phyloP scores from a whole-genome alignment of 2,113 vertebrate genomes.

The Eptatretus burgeri region DNA sequence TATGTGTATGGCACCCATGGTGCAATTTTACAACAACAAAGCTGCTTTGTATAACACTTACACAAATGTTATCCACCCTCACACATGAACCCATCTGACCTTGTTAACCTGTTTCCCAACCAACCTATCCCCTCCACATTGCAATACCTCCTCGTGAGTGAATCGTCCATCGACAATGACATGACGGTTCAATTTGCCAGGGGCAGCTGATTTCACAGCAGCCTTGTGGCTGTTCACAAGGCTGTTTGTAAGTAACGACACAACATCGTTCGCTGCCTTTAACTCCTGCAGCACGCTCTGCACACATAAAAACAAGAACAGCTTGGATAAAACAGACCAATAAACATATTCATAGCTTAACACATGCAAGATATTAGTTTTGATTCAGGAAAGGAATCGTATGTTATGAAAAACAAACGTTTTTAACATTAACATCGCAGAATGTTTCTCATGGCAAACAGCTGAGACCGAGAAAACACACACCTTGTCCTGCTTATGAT shows the following conservation, averaged over 20 bases:
- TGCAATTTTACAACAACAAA: neutral
- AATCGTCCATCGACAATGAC: conserved; percentile 71
- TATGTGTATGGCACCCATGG: too few species aligned
- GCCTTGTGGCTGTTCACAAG: conserved; percentile 75
- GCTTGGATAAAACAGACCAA: too few species aligned
- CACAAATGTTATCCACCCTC: neutral
- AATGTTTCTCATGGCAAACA: too few species aligned
- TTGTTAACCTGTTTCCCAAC: neutral
- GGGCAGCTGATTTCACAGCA: conserved; percentile 31
- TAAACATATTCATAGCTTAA: too few species aligned
- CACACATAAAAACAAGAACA: neutral
- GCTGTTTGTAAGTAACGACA: conserved; percentile 76
- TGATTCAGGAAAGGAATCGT: too few species aligned
- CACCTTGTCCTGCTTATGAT: conserved; percentile 98
- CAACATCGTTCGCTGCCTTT: conserved; percentile 97
- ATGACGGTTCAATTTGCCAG: conserved; percentile 38
- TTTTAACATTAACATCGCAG: too few species aligned
- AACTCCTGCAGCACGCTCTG: conserved; percentile 96
- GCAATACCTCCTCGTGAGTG: conserved; percentile 61
- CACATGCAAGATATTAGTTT: too few species aligned
- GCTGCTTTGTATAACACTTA: neutral
- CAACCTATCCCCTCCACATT: neutral
- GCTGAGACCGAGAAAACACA: conserved; percentile 9
- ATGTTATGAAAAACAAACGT: too few species aligned
- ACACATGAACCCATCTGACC: neutral